Percentiles rank a stretch among this genome's conserved stretches.
Conservation (phyloP, 2,797 vertebrate species). For the Eulemur albifrons region DNA sequence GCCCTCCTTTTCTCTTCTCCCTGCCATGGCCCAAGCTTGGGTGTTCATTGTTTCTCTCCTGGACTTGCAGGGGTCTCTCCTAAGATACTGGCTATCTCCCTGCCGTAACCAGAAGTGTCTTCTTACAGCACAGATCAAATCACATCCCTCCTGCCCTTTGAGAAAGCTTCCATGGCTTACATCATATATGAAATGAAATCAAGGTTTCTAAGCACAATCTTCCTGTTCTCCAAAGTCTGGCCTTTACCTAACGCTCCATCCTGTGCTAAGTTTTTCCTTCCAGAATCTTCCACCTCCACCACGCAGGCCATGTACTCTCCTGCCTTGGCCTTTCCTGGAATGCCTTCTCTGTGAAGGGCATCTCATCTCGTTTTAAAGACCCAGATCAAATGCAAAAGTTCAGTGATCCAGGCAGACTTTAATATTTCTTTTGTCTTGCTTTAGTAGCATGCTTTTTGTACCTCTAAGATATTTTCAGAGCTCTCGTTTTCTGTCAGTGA, state of each 20-base stretch:
- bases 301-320: not conserved
- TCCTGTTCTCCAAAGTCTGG: not conserved
- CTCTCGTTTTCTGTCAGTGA: not conserved
- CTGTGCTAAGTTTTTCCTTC: not conserved
- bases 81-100: not conserved
- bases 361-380: not conserved
- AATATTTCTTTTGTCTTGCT: not conserved
- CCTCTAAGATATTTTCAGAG: not conserved
- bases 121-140: not conserved
- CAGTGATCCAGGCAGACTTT: not conserved
- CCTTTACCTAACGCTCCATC: not conserved
- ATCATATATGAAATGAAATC: not conserved
- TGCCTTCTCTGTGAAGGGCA: not conserved
- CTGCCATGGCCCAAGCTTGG: not conserved
- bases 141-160: not conserved
- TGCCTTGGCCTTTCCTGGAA: not conserved
- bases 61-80: not conserved
- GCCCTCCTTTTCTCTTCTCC: not conserved
- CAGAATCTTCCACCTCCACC: not conserved
- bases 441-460: not conserved
- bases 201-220: not conserved
- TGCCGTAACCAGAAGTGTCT: not conserved
- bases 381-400: constrained; percentile 1
- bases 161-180: not conserved
- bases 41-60: not conserved